Conservation (phyloP, 2,888 invertebrate genomes). For the Temnothorax ravouxi region DNA sequence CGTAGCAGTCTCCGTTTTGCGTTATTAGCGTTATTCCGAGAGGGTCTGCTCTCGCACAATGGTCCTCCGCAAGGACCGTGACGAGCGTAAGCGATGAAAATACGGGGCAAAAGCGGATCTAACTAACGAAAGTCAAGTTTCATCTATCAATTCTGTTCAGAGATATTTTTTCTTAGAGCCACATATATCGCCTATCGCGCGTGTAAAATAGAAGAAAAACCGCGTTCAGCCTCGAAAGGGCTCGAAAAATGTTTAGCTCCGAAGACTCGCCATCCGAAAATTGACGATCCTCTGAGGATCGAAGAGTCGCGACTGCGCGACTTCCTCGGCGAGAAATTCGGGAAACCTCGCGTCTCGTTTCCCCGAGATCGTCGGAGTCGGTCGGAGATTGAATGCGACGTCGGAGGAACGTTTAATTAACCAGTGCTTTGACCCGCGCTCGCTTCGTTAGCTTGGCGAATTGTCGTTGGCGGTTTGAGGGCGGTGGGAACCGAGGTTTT, state of each 20-base stretch:
- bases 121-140: slow-evolving; percentile 19
- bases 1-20: slow-evolving; percentile 18
- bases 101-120: neutral
- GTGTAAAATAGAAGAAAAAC: neutral
- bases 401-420: slow-evolving; percentile 41
- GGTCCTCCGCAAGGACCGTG: neutral
- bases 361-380: neutral
- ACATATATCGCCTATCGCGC: neutral
- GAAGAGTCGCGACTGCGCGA: neutral
- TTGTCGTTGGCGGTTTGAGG: slow-evolving; percentile 6
- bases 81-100: slow-evolving; percentile 4
- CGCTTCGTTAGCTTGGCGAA: slow-evolving; percentile 39
- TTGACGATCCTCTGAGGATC: neutral
- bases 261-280: neutral
- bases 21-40: slow-evolving; percentile 42
- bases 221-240: neutral
- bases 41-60: neutral
- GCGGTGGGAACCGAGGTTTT: neutral
- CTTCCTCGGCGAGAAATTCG: neutral
- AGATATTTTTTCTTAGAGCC: neutral
- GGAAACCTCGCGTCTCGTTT: neutral
- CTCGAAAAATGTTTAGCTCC: neutral
- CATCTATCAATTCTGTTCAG: neutral
- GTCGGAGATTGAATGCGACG: slow-evolving; percentile 47
- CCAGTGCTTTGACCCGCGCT: neutral